Percentiles rank a stretch among this genome's conserved stretches.
Evolutionary conservation across 2,888 invertebrate genomes (phyloP).

Genomic region (Ecdyonurus torrentis): DNA sequence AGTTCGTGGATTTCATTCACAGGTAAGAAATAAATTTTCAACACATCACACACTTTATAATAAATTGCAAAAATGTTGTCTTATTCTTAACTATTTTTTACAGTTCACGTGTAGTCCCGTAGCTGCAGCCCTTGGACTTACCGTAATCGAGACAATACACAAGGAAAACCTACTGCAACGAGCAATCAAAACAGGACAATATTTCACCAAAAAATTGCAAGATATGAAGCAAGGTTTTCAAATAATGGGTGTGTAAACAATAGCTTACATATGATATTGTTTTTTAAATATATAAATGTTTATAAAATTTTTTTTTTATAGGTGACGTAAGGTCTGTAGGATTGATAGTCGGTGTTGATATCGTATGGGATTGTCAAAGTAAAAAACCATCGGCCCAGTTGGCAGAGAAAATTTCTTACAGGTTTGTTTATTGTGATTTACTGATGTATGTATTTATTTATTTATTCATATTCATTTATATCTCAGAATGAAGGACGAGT

Average conservation of each 20-base stretch:
- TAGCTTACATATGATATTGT: too few relatives aligned
- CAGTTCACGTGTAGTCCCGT: constrained; percentile 36
- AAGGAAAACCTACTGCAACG: constrained; percentile 28
- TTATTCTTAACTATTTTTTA: not conserved
- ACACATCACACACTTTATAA: not conserved
- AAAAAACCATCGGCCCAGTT: constrained; percentile 18
- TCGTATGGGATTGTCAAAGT: constrained; percentile 26
- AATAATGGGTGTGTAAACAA: constrained; percentile 22
- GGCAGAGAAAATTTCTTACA: constrained; percentile 18
- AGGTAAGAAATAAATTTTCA: constrained; percentile 9
- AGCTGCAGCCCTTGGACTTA: constrained; percentile 33
- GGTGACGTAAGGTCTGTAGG: constrained; percentile 42
- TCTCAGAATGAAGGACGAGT: constrained; percentile 23
- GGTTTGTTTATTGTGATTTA: constrained; percentile 16
- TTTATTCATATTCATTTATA: not conserved
- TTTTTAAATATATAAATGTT: constrained; percentile 12
- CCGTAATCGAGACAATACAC: constrained; percentile 34
- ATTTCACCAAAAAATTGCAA: constrained; percentile 28
- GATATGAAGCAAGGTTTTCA: constrained; percentile 19
- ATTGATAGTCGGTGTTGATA: constrained; percentile 38
- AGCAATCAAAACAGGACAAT: constrained; percentile 29
- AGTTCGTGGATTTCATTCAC: constrained; percentile 17
- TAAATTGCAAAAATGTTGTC: too few relatives aligned
- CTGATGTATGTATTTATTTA: too few relatives aligned
- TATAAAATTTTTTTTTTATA: constrained; percentile 6